Percentiles rank a stretch among this genome's conserved stretches.
Conservation (phyloP, 30 jellyfish, hydroid and myxozoan species). For the Sanderia malayensis region DNA sequence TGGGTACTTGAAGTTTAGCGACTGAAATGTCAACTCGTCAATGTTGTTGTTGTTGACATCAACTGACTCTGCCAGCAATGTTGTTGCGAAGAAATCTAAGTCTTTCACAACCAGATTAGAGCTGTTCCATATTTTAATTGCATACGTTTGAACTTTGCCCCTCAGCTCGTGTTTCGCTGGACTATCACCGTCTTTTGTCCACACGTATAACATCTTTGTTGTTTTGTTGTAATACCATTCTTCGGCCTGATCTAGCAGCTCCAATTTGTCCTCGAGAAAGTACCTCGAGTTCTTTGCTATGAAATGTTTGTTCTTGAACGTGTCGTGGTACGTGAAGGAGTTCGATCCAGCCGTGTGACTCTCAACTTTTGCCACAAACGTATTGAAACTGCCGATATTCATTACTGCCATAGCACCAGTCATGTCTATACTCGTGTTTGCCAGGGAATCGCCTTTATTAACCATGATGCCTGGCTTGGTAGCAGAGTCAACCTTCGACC, state of each 20-base stretch:
- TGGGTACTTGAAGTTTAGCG: conserved; percentile 33
- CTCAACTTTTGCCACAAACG: conserved; percentile 37
- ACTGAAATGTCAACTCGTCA: conserved; percentile 9
- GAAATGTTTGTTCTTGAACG: conserved; percentile 25
- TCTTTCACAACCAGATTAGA: conserved; percentile 1
- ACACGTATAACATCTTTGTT: conserved; percentile 18
- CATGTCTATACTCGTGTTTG: conserved; percentile 20
- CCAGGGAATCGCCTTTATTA: conserved; percentile 28
- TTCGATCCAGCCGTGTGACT: conserved; percentile 32
- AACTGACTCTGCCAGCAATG: conserved; percentile 8
- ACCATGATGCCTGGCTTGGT: conserved; percentile 26
- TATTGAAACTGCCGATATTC: conserved; percentile 35
- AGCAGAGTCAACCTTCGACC: conserved; percentile 10
- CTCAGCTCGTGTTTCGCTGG: conserved; percentile 18
- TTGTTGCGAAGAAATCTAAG: conserved; percentile 39
- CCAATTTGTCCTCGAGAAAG: conserved; percentile 34
- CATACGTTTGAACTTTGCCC: conserved; percentile 40
- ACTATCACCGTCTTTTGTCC: conserved; percentile 14
- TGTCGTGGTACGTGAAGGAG: conserved; percentile 19
- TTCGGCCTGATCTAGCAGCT: conserved; percentile 38
- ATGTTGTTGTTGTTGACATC: neutral
- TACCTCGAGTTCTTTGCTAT: conserved; percentile 4
- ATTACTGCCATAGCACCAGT: conserved; percentile 44
- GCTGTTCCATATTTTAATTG: conserved; percentile 9
- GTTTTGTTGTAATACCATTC: conserved; percentile 33